Evolutionary conservation across 2,113 vertebrate species (phyloP), one percentile per base, ranked within the genome.

Genomic region (Telmatochromis bifrenatus): DNA sequence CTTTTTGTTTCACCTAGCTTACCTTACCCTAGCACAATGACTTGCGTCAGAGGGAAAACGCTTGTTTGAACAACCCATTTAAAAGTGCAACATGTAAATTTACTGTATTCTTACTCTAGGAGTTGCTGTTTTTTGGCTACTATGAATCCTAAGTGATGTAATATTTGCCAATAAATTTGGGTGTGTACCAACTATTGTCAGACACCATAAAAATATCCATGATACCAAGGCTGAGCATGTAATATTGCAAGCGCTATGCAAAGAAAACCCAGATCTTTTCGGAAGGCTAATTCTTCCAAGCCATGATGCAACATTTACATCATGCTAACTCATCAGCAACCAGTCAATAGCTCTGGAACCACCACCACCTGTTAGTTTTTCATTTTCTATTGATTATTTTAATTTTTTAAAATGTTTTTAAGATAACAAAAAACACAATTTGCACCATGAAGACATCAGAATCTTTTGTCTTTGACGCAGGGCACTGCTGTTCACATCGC

Each of bases 351-450:
- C 62, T 68, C 33, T 68, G 21, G 21, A 73, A 0, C 68, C 37
- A 2, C 21, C 7, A 23, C 0, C 5, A 26, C 14, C 21, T 45
- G 39, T 1, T 73, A 45, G 68, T 26, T 73, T 21, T 73, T 45
- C 4, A 45, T 73, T 73, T 42, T 73, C 9, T 73, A 28, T 17
- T 73, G 68, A 47, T 47, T 26, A 17, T 73, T 45, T 73, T 0
- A 17, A 28, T 5, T 28, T 28, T 73, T 73, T 0, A 0, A 23
- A 73, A 17, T 26, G 1, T 73, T 73, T 45, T 7, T 45, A 17
- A 17, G 21, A 23, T 73, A 26, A 26, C 37, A 42, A 73, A 23
- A 17, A 26, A 17, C 7, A 70, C 5, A 70, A 15, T 15, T 42
- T 70, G 37, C 65, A 42, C 65, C 35, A 19, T 2, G 3, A 42